A percentile compares a stretch with the other conserved stretches of the same genome.
Conservation (phyloP, 2,113 vertebrate species). For the Seriola quinqueradiata region DNA sequence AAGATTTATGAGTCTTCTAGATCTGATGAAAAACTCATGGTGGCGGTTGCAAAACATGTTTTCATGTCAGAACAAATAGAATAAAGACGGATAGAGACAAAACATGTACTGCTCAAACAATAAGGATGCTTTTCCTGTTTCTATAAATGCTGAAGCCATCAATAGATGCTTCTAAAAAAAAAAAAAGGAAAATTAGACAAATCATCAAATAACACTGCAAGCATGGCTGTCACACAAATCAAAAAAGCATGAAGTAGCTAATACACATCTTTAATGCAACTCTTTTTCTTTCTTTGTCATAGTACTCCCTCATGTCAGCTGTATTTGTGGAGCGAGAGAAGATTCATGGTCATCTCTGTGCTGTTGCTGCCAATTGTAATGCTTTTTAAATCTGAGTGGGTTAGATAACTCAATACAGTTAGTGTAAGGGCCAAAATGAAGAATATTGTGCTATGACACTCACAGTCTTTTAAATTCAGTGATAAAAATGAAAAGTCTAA, state of each 20-base stretch:
- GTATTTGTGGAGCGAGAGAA: constrained; percentile 22
- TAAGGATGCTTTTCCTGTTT: no score
- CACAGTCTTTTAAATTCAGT: neutral
- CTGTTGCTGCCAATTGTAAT: constrained; percentile 11
- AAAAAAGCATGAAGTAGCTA: neutral
- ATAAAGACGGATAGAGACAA: neutral
- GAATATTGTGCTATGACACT: neutral
- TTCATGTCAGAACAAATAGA: constrained; percentile 1
- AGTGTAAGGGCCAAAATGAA: constrained; percentile 18
- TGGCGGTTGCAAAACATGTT: neutral
- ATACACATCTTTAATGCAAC: neutral
- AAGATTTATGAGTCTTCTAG: neutral
- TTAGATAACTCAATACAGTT: constrained; percentile 5
- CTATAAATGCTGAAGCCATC: no score
- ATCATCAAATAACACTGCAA: neutral
- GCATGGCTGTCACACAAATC: neutral
- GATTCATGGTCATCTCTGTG: constrained; percentile 29
- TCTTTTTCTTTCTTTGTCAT: constrained; percentile 2
- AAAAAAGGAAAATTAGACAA: neutral
- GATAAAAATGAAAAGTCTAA: neutral
- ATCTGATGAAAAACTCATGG: neutral
- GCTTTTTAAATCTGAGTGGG: constrained; percentile 11
- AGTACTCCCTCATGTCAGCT: constrained; percentile 38
- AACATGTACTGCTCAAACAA: neutral
- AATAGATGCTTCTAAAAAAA: neutral